Base-by-base conservation (phyloP, 2,888 invertebrate species). In the Trissoscelio sp. region DNA sequence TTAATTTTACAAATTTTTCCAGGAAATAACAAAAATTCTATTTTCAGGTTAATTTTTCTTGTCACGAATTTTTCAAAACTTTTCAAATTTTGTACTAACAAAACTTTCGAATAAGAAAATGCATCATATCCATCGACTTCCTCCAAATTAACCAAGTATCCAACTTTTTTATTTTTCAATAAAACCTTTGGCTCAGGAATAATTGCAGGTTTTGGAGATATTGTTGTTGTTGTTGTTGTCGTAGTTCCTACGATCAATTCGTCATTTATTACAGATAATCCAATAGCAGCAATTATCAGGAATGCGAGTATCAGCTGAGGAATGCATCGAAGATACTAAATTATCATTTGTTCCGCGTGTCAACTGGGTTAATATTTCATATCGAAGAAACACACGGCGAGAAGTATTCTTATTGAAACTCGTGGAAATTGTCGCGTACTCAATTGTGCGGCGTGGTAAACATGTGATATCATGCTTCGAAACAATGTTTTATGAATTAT, bases 401-500 rank as follows among this genome's bases (percentile, higher is more conserved):
- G 20, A 66, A 57, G 39, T 22, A 74, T 48, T 66, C 16, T 31
- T 20, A 66, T 66, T 66, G 46, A 37, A 51, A 42, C 75, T 67
- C 75, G 67, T 51, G 60, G 67, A 67, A 67, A 67, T 75, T 24
- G 48, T 74, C 39, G 57, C 18, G 58, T 14, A 28, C 48, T 66
- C 66, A 58, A 67, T 75, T 75, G 74, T 14, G 28, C 67, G 44
- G 44, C n/a, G 69, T 58, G 20, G 57, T 70, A 79, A 78, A 70
- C 57, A 78, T 42, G 39, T 18, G 48, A 11, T 57, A 64, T 72
- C 64, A 46, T 53, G 42, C 16, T 51, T 44, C 9, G 42, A 42
- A 57, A 58, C 72, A 79, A 55, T 70, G 64, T 79, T 66, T 72
- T 46, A 64, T 57, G 62, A 79, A 70, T 78, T 78, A 16, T 78